Conservation (phyloP, 2,888 invertebrate species). For the Chironomus tentans region DNA sequence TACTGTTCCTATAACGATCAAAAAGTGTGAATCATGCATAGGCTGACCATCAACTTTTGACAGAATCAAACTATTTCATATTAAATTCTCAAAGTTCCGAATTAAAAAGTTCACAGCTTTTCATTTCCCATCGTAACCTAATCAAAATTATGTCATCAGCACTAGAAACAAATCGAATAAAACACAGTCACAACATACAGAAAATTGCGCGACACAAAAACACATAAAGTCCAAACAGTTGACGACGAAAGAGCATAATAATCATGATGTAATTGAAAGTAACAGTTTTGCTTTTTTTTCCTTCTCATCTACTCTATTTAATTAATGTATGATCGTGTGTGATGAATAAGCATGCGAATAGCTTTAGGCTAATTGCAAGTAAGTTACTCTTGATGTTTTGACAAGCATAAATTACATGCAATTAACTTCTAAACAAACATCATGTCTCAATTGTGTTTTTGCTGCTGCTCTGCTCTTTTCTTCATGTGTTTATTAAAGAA, state of each 20-base stretch:
- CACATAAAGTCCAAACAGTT: neutral
- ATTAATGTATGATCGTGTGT: neutral
- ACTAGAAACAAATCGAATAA: no score
- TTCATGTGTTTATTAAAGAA: neutral
- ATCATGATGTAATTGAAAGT: neutral
- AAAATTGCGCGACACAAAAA: neutral
- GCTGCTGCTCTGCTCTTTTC: neutral
- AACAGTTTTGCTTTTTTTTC: neutral
- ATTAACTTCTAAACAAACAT: neutral
- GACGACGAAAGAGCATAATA: neutral
- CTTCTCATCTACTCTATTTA: neutral
- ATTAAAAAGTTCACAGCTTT: no score
- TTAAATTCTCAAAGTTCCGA: no score
- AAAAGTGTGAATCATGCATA: no score
- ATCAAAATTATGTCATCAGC: no score
- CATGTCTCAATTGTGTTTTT: neutral
- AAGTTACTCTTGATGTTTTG: conserved; percentile 2
- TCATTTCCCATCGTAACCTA: no score
- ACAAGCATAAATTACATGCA: neutral
- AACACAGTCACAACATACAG: no score
- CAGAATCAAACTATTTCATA: no score
- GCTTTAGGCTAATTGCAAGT: neutral
- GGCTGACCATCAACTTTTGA: no score
- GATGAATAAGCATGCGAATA: neutral
- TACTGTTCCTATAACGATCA: no score